These are phyloP conservation scores for Trialeurodes vaporariorum DNA, from an alignment of 1,140 invertebrate genomes.

Conservation along the genomic window DNA sequence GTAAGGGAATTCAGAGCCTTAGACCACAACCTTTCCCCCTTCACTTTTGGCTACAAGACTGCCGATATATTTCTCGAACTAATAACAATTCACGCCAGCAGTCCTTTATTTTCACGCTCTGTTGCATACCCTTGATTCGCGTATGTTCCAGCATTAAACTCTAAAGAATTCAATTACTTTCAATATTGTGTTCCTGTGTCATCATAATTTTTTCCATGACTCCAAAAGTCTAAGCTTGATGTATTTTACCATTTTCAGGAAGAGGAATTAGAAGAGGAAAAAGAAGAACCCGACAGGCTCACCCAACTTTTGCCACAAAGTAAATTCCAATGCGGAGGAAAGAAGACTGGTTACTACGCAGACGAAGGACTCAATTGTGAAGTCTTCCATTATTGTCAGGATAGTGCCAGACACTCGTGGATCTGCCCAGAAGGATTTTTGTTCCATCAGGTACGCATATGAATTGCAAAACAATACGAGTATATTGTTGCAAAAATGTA, in stretches of 20 bases:
- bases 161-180: not conserved
- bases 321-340: constrained; percentile 65
- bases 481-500: too few species aligned
- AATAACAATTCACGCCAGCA: too few species aligned
- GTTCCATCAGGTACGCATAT: constrained; percentile 86
- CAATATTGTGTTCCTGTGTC: not conserved
- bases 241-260: constrained; percentile 28
- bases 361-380: constrained; percentile 80
- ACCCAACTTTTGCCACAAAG: constrained; percentile 65
- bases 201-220: not conserved
- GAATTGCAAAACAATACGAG: too few species aligned
- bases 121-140: too few species aligned
- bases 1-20: too few species aligned
- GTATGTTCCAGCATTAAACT: not conserved
- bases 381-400: constrained; percentile 89
- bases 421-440: constrained; percentile 84
- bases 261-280: constrained; percentile 57
- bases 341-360: constrained; percentile 81
- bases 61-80: too few species aligned
- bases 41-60: too few species aligned
- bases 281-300: constrained; percentile 73
- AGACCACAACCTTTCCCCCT: too few species aligned
- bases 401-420: constrained; percentile 81
- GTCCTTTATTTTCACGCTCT: too few species aligned
- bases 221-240: not conserved